phyloP scores from a whole-genome alignment of 2,797 vertebrate species.

The Sebastes itinus region DNA sequence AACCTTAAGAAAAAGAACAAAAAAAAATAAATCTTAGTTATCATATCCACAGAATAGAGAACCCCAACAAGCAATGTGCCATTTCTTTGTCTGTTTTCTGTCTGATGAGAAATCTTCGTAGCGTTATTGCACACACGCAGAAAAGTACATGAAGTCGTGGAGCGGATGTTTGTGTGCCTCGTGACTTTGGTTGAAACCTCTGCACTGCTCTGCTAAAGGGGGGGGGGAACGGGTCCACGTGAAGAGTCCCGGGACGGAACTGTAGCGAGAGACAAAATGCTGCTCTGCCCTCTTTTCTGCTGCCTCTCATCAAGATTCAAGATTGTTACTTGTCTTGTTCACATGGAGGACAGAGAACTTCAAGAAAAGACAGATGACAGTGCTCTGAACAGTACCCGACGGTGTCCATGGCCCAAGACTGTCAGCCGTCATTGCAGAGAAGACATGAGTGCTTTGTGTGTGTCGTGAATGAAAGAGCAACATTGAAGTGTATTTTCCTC shows the following conservation, averaged over 20 bases:
- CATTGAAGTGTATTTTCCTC: constrained; percentile 3
- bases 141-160: not conserved
- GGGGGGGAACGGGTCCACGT: not conserved
- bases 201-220: constrained; percentile 16
- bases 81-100: constrained; percentile 57
- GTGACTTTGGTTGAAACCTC: constrained; percentile 16
- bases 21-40: constrained; percentile 2
- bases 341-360: not conserved
- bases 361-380: not conserved
- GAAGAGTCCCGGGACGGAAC: too few relatives aligned
- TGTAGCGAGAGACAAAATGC: constrained; percentile 7
- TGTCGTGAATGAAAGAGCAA: constrained; percentile 42
- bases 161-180: constrained; percentile 17
- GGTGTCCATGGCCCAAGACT: constrained; percentile 3
- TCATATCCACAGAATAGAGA: constrained; percentile 31
- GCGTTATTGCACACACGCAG: not conserved
- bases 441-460: constrained; percentile 6
- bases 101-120: constrained; percentile 17
- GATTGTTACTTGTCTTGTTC: constrained; percentile 17
- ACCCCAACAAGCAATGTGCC: constrained; percentile 66
- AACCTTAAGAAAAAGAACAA: constrained; percentile 24
- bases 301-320: constrained; percentile 32
- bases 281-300: constrained; percentile 22
- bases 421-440: not conserved
- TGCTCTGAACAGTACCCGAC: not conserved